These are phyloP conservation scores for Phaenicophaeus curvirostris DNA, from an alignment of 2,797 vertebrate genomes.

Conservation along the genomic window DNA sequence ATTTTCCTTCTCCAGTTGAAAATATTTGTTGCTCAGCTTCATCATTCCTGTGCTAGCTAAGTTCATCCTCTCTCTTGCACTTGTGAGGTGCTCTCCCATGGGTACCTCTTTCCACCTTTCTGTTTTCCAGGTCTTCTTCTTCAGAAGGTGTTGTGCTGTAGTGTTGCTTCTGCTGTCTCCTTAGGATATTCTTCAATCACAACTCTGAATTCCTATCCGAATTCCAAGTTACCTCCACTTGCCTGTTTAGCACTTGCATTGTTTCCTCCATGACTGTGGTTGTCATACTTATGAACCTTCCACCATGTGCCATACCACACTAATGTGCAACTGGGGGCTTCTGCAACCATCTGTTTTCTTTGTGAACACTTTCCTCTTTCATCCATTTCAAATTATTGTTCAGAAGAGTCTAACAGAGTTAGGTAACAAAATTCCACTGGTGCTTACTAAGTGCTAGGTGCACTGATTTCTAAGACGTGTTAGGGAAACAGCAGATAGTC, in stretches of 20 bases:
- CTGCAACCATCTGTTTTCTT: background rate
- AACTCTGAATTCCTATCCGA: background rate
- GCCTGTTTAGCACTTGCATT: background rate
- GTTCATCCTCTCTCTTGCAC: background rate
- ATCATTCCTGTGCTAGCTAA: background rate
- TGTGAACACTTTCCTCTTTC: background rate
- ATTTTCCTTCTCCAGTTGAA: background rate
- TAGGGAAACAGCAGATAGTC: slow-evolving; percentile 61
- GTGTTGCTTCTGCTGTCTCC: background rate
- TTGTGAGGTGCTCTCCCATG: background rate
- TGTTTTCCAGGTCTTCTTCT: background rate
- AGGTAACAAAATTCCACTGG: background rate
- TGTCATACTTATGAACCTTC: background rate
- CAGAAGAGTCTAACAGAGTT: background rate
- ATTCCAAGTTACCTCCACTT: background rate
- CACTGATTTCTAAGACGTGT: background rate
- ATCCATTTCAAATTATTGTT: background rate
- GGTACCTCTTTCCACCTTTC: background rate
- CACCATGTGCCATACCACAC: background rate
- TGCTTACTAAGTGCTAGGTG: background rate
- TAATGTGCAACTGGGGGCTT: background rate
- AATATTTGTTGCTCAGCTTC: background rate
- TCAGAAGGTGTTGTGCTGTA: background rate
- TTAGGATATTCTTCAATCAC: background rate
- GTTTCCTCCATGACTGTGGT: background rate